Evolutionary conservation across 2,113 vertebrate species (phyloP).

Genomic region (Atrichornis clamosus): DNA sequence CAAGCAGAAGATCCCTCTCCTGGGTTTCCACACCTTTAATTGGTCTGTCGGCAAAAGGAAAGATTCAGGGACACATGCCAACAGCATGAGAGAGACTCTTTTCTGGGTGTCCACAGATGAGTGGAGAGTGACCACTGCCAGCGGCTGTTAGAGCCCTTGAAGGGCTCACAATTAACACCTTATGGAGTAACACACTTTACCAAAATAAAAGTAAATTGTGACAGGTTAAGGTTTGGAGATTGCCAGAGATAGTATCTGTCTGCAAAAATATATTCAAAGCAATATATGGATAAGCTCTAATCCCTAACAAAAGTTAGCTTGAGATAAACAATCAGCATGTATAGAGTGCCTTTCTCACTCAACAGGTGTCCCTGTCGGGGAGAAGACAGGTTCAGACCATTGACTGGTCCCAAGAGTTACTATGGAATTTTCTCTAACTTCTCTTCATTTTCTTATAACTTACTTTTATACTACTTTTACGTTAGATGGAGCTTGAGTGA

Average conservation of each 20-base stretch:
- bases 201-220: background rate
- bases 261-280: background rate
- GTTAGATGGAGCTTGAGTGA: background rate
- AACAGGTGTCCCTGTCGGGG: background rate
- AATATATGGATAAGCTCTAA: rapidly evolving
- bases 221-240: background rate
- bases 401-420: background rate
- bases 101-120: background rate
- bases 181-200: background rate
- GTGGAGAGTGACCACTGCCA: background rate
- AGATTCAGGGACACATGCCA: background rate
- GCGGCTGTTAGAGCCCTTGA: background rate
- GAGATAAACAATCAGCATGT: background rate
- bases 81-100: rapidly evolving
- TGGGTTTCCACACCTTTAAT: background rate
- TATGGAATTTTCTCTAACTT: background rate
- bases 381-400: background rate
- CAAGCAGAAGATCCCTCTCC: background rate
- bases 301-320: background rate
- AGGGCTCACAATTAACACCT: background rate
- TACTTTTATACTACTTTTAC: background rate
- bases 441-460: background rate
- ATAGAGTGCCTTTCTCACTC: background rate
- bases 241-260: background rate
- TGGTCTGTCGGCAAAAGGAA: background rate